phyloP scores from a whole-genome alignment of 1,140 invertebrate genomes.

The Heliothis subflexa region DNA sequence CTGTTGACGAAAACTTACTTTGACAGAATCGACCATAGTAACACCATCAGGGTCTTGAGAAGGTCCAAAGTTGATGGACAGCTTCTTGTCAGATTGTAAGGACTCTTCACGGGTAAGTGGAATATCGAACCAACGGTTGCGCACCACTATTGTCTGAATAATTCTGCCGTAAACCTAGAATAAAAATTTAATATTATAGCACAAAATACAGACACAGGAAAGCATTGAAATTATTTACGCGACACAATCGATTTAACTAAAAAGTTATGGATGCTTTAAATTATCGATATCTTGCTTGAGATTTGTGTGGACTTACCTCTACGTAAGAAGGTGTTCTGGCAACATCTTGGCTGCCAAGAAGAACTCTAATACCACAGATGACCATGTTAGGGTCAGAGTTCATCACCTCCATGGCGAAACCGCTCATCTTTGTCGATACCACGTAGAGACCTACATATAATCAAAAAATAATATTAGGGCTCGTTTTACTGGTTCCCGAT shows the following conservation, averaged over 20 bases:
- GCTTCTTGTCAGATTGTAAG: slow-evolving; percentile 96
- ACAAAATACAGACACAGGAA: too few species aligned
- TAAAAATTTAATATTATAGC: neutral
- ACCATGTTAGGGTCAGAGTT: slow-evolving; percentile 96
- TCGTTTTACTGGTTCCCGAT: too few species aligned
- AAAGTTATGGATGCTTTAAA: neutral
- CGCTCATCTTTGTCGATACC: slow-evolving; percentile 94
- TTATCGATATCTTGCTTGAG: neutral
- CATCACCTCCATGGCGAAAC: slow-evolving; percentile 95
- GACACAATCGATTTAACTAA: neutral
- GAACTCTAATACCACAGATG: slow-evolving; percentile 94
- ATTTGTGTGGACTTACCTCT: slow-evolving; percentile 86
- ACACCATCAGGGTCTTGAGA: slow-evolving; percentile 96
- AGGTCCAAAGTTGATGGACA: slow-evolving; percentile 95
- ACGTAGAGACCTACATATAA: slow-evolving; percentile 91
- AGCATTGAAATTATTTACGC: too few species aligned
- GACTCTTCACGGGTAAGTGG: slow-evolving; percentile 98
- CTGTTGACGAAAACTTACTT: too few species aligned
- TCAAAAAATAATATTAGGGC: too few species aligned
- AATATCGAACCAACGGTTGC: slow-evolving; percentile 97
- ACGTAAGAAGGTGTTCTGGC: slow-evolving; percentile 94
- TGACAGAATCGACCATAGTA: slow-evolving; percentile 97
- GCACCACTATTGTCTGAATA: slow-evolving; percentile 90
- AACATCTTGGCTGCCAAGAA: slow-evolving; percentile 95
- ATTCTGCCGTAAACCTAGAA: slow-evolving; percentile 93